These are phyloP conservation scores for Agelastica alni DNA, from an alignment of 2,888 invertebrate species.

Conservation along the genomic window DNA sequence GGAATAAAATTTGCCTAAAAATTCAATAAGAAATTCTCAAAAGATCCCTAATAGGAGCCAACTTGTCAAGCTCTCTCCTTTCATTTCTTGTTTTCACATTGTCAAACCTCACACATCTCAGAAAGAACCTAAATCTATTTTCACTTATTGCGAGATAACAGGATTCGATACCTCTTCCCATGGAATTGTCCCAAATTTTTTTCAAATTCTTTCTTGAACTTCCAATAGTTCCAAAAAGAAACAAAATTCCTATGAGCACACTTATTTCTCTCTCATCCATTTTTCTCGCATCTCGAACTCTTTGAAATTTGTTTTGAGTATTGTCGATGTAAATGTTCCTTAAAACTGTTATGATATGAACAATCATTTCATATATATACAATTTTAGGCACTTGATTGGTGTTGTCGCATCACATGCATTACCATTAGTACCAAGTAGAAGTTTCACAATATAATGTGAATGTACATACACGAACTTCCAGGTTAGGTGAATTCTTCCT, in stretches of 20 bases:
- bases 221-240: not conserved
- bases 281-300: not conserved
- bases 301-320: not conserved
- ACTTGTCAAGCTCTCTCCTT: too few species aligned
- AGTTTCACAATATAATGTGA: not conserved
- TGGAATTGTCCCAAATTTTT: slow-evolving; percentile 36
- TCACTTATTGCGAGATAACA: too few species aligned
- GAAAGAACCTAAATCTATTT: too few species aligned
- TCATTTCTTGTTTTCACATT: too few species aligned
- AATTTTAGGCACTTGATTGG: not conserved
- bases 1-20: too few species aligned
- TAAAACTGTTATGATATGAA: not conserved
- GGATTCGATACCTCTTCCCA: slow-evolving; percentile 32
- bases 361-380: not conserved
- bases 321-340: not conserved
- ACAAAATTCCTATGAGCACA: not conserved
- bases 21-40: too few species aligned
- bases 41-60: too few species aligned
- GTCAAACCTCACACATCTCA: too few species aligned
- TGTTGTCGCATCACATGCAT: not conserved
- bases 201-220: slow-evolving; percentile 29
- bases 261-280: not conserved
- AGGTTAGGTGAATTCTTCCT: too few species aligned
- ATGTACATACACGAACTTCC: too few species aligned
- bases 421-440: not conserved